These are phyloP conservation scores for Asarcornis scutulata DNA, from an alignment of 2,113 vertebrate genomes.

Conservation along the genomic window DNA sequence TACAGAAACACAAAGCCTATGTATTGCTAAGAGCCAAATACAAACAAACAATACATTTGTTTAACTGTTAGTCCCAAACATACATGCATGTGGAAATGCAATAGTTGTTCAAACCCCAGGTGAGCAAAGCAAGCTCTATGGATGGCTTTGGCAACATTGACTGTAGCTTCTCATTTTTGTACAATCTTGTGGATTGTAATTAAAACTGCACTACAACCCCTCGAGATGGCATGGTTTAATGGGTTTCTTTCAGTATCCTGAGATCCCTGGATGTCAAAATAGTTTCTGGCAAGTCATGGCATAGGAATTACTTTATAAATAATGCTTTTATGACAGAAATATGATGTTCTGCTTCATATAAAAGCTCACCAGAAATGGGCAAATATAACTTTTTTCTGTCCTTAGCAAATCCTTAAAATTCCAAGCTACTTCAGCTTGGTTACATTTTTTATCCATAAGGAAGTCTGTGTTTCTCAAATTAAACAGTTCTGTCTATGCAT, in stretches of 20 bases:
- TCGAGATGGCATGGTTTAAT: background rate
- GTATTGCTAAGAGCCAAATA: background rate
- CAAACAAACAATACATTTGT: background rate
- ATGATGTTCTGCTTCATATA: background rate
- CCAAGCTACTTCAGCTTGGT: background rate
- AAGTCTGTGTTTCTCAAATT: background rate
- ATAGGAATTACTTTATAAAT: background rate
- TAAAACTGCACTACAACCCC: background rate
- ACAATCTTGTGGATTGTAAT: background rate
- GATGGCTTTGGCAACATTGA: background rate
- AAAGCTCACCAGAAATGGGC: background rate
- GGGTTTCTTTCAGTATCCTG: background rate
- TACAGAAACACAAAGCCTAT: background rate
- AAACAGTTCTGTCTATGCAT: background rate
- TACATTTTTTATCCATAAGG: background rate
- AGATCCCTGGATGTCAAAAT: background rate
- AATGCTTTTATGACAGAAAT: background rate
- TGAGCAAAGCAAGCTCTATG: background rate
- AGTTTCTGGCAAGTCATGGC: background rate
- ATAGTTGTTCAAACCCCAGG: background rate
- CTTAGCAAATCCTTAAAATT: slow-evolving; percentile 7
- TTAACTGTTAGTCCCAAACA: background rate
- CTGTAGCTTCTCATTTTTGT: background rate
- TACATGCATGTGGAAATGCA: background rate
- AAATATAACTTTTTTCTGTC: background rate